These are phyloP conservation scores for Caenorhabditis remanei DNA, from an alignment of 1,140 invertebrate species.

Conservation along the genomic window DNA sequence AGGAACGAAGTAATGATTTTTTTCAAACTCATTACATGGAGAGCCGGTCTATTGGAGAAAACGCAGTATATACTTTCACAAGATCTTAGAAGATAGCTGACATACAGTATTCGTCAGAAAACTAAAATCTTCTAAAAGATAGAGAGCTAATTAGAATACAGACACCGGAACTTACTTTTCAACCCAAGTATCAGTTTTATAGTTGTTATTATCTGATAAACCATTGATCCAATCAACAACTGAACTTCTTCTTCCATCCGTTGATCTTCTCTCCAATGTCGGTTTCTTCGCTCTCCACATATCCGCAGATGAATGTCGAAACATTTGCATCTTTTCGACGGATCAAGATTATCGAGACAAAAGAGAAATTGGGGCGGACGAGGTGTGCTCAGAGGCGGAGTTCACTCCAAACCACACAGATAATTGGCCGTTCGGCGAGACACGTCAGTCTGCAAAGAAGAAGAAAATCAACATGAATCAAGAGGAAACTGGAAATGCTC, in stretches of 20 bases:
- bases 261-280: slow-evolving; percentile 46
- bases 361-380: neutral
- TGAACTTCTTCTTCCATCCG: slow-evolving; percentile 45
- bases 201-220: slow-evolving; percentile 55
- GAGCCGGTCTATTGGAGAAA: no score
- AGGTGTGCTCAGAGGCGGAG: neutral
- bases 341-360: neutral
- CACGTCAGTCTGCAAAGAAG: neutral
- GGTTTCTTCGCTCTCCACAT: slow-evolving; percentile 45
- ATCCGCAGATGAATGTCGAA: slow-evolving; percentile 49
- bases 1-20: no score
- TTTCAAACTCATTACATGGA: no score
- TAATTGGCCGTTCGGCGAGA: slow-evolving; percentile 5
- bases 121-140: neutral
- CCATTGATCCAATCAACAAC: slow-evolving; percentile 61
- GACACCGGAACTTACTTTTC: neutral
- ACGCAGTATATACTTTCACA: no score
- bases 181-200: slow-evolving; percentile 22
- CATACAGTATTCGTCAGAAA: no score
- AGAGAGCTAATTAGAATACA: neutral
- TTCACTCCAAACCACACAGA: neutral
- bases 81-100: no score
- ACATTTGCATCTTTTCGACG: slow-evolving; percentile 18
- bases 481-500: neutral
- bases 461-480: neutral